A percentile compares a stretch with the other conserved stretches of the same genome.
Evolutionary conservation across 1,140 invertebrate species (phyloP).

Genomic region (Drosophila suzukii): DNA sequence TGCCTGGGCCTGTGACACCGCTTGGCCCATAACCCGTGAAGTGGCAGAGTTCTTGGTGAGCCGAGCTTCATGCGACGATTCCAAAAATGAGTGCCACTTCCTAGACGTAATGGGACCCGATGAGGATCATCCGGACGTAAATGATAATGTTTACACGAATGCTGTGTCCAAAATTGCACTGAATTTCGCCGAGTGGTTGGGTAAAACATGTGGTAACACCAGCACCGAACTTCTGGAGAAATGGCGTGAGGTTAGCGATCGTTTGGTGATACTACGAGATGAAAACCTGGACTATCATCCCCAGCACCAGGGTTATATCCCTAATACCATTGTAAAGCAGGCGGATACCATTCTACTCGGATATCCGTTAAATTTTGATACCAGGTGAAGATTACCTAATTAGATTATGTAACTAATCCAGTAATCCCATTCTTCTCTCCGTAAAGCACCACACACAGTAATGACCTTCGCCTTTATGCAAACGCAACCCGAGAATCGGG

Average conservation of each 20-base stretch:
- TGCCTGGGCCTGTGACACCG: constrained; percentile 84
- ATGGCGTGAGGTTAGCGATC: constrained; percentile 85
- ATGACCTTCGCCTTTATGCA: constrained; percentile 86
- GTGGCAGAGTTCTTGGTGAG: constrained; percentile 86
- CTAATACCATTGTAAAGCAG: constrained; percentile 85
- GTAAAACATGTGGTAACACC: constrained; percentile 40
- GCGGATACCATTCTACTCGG: constrained; percentile 86
- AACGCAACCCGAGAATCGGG: constrained; percentile 85
- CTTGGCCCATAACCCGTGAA: constrained; percentile 85
- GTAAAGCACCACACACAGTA: constrained; percentile 77
- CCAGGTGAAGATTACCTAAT: constrained; percentile 44
- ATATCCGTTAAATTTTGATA: constrained; percentile 86
- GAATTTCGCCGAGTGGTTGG: constrained; percentile 84
- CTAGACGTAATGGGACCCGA: constrained; percentile 87
- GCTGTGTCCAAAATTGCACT: constrained; percentile 86
- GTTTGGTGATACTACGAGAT: constrained; percentile 85
- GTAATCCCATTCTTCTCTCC: not conserved
- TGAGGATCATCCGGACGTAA: constrained; percentile 86
- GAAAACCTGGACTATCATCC: constrained; percentile 85
- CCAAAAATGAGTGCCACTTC: constrained; percentile 65
- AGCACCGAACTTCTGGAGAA: constrained; percentile 28
- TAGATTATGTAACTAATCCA: too few relatives aligned
- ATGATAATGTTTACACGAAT: constrained; percentile 86
- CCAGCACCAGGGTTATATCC: constrained; percentile 85
- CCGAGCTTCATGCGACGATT: constrained; percentile 85